Evolutionary conservation across 2,113 vertebrate species (phyloP).

Genomic region (Protomyctophum bolini): DNA sequence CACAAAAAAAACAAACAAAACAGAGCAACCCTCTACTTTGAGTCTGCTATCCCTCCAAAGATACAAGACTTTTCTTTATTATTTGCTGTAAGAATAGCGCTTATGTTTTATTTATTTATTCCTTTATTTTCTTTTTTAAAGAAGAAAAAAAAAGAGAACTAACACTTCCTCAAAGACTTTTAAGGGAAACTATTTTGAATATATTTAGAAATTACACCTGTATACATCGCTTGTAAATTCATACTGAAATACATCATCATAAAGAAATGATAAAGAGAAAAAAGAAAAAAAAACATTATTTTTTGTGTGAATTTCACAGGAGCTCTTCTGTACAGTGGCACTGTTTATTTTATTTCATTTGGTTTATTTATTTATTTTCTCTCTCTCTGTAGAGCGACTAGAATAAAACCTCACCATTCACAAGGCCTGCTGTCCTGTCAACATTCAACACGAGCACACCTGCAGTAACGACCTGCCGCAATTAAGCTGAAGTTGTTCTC

Average conservation of each 20-base stretch:
- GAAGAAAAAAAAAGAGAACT: slow-evolving; percentile 33
- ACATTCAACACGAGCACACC: slow-evolving; percentile 38
- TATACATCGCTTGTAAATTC: slow-evolving; percentile 84
- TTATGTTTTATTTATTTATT: slow-evolving; percentile 7
- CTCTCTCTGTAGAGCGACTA: slow-evolving; percentile 76
- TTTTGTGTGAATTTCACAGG: slow-evolving; percentile 83
- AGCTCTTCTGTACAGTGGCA: slow-evolving; percentile 81
- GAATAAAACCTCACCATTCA: slow-evolving; percentile 81
- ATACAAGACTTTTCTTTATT: slow-evolving; percentile 73
- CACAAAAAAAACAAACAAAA: slow-evolving; percentile 48
- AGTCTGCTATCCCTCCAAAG: slow-evolving; percentile 82
- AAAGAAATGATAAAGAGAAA: slow-evolving; percentile 78
- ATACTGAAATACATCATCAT: slow-evolving; percentile 79
- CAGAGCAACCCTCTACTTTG: slow-evolving; percentile 66
- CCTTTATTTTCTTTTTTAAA: slow-evolving; percentile 52
- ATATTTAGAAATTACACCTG: slow-evolving; percentile 80
- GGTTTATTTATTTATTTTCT: slow-evolving; percentile 25
- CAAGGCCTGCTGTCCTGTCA: slow-evolving; percentile 74
- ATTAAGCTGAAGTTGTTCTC: background rate
- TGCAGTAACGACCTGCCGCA: background rate
- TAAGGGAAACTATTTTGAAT: slow-evolving; percentile 84
- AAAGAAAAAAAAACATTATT: slow-evolving; percentile 77
- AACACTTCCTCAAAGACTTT: slow-evolving; percentile 78
- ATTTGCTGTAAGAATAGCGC: slow-evolving; percentile 82
- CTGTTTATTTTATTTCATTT: slow-evolving; percentile 38